Conservation (phyloP, 2,797 vertebrate genomes). For the Enteromius treurensis region DNA sequence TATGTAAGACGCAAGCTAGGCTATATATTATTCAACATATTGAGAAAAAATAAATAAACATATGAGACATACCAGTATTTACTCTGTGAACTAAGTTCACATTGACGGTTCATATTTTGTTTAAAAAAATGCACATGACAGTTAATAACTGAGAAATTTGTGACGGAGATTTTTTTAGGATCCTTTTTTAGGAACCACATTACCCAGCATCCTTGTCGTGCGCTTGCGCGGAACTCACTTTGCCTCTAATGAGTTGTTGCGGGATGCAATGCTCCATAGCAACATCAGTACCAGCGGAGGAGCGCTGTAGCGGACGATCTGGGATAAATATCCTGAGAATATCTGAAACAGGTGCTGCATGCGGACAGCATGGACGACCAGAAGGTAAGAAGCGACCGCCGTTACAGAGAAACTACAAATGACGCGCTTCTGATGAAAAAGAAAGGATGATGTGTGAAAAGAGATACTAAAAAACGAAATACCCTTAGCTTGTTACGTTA, state of each 20-base stretch:
- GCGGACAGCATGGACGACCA: constrained; percentile 77
- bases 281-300: constrained; percentile 78
- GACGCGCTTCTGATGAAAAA: constrained; percentile 72
- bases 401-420: constrained; percentile 62
- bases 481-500: constrained; percentile 43
- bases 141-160: background rate
- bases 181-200: constrained; percentile 61
- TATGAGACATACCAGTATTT: background rate
- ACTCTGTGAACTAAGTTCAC: background rate
- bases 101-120: background rate
- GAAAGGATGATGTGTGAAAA: constrained; percentile 53
- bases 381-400: constrained; percentile 73
- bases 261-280: constrained; percentile 76
- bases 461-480: constrained; percentile 19
- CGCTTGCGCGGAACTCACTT: constrained; percentile 69
- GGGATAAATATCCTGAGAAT: constrained; percentile 49
- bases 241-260: constrained; percentile 73
- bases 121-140: background rate
- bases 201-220: constrained; percentile 68
- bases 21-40: background rate
- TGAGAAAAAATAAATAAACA: background rate
- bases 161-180: background rate
- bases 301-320: constrained; percentile 48
- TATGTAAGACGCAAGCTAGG: background rate
- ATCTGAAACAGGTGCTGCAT: constrained; percentile 58